phyloP scores from a whole-genome alignment of 1,140 invertebrate species.

The Drosophila mojavensis region DNA sequence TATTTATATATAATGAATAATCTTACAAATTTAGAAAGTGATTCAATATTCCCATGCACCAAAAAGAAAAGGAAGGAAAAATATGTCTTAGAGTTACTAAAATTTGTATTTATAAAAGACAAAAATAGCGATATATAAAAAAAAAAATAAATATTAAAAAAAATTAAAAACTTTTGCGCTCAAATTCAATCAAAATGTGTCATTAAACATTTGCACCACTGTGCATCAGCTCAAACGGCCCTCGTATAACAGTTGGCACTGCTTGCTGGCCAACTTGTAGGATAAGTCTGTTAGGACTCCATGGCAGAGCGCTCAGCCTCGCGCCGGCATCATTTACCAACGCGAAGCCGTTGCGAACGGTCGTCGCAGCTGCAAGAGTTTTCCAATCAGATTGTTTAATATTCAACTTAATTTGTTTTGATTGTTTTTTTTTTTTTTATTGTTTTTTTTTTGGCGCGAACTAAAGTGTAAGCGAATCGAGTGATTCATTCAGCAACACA shows the following conservation, averaged over 20 bases:
- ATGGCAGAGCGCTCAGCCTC: constrained; percentile 4
- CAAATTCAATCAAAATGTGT: not conserved
- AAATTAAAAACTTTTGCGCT: not conserved
- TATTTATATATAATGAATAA: no score
- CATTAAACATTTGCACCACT: not conserved
- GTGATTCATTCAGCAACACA: constrained; percentile 4
- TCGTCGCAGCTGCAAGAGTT: constrained; percentile 14
- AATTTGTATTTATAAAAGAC: no score
- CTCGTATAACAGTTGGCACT: constrained; percentile 41
- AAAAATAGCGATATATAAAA: no score
- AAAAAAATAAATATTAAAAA: no score
- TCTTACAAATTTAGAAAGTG: no score
- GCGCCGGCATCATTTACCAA: constrained; percentile 57
- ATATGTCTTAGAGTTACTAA: no score
- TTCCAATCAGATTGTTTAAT: not conserved
- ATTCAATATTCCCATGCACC: no score
- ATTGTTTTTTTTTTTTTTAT: not conserved
- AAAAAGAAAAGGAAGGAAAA: no score
- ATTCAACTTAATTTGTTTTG: not conserved
- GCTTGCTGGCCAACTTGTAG: constrained; percentile 11
- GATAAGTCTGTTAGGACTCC: constrained; percentile 16
- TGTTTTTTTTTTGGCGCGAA: constrained; percentile 32
- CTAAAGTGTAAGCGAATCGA: not conserved
- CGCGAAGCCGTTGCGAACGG: constrained; percentile 61
- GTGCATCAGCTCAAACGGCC: constrained; percentile 1